Percentiles rank a stretch among this genome's conserved stretches.
phyloP scores from a whole-genome alignment of 2,113 vertebrate genomes.

The Crocuta crocuta region DNA sequence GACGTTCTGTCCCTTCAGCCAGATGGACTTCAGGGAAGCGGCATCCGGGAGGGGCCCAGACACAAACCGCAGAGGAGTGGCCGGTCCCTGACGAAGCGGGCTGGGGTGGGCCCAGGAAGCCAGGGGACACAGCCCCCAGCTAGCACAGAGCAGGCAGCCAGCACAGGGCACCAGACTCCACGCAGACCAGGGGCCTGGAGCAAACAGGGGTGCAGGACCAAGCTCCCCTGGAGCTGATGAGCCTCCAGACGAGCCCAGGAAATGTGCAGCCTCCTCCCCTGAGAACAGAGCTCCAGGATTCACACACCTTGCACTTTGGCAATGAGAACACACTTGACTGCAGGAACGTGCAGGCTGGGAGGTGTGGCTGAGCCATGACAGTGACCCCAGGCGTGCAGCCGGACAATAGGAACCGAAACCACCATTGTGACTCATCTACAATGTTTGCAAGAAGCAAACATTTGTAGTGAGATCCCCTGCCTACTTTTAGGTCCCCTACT shows the following conservation, averaged over 20 bases:
- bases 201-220: background rate
- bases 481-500: background rate
- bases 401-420: background rate
- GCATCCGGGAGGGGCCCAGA: background rate
- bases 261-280: background rate
- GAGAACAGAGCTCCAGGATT: background rate
- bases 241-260: background rate
- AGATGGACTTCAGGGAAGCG: background rate
- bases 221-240: background rate
- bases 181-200: background rate
- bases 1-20: background rate
- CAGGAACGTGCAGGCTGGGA: background rate
- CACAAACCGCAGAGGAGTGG: background rate
- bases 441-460: background rate
- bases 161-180: fast-evolving
- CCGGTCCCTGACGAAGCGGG: background rate
- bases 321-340: background rate
- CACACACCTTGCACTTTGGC: background rate
- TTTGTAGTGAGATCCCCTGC: background rate
- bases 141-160: fast-evolving
- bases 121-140: background rate
- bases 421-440: background rate
- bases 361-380: background rate
- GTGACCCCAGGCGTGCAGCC: no score
- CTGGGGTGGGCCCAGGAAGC: background rate